These are phyloP conservation scores for Ctenopoma kingsleyae DNA, from an alignment of 2,797 vertebrate species.

Conservation along the genomic window DNA sequence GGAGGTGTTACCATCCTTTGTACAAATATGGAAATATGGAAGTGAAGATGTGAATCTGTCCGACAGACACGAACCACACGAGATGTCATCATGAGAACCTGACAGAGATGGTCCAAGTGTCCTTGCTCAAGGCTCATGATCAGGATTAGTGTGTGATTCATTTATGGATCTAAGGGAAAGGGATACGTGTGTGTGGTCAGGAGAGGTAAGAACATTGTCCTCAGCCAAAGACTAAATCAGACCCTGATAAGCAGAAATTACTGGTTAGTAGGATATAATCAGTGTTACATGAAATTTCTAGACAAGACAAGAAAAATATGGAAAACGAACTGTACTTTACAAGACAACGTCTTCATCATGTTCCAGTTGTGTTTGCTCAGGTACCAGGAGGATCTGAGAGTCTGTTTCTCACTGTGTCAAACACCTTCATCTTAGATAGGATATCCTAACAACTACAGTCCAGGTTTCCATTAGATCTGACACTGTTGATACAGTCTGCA, in stretches of 20 bases:
- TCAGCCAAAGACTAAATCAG: no score
- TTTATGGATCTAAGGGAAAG: no score
- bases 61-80: neutral
- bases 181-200: no score
- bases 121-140: neutral
- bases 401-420: neutral
- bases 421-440: neutral
- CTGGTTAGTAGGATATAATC: no score
- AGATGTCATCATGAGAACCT: neutral
- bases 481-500: neutral
- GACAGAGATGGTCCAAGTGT: neutral
- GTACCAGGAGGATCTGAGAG: neutral
- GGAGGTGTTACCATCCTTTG: neutral
- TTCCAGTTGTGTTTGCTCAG: no score
- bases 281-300: no score
- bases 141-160: no score
- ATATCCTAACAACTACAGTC: neutral
- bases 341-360: no score
- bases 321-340: no score
- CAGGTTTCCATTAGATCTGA: slow-evolving; percentile 14
- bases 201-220: no score
- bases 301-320: no score
- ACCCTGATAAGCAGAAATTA: no score
- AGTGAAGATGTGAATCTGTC: slow-evolving; percentile 5
- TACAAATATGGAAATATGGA: slow-evolving; percentile 46